A percentile compares a stretch with the other conserved stretches of the same genome.
Conservation (phyloP, 2,888 invertebrate genomes). For the Nudaria mundana region DNA sequence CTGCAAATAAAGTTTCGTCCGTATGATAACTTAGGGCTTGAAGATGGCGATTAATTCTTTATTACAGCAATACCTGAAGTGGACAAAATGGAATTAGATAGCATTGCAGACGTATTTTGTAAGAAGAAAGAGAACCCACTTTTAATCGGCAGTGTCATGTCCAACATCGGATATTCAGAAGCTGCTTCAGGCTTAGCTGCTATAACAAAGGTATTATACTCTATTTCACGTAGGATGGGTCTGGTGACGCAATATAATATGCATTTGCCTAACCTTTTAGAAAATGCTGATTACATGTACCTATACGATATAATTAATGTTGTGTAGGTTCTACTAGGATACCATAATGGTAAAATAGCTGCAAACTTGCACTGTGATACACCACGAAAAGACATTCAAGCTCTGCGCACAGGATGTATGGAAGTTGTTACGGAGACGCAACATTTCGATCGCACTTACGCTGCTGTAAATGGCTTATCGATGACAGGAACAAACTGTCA, state of each 20-base stretch:
- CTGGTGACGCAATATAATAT: too few species aligned
- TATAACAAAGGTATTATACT: slow-evolving; percentile 79
- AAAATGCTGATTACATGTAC: neutral
- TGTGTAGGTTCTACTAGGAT: slow-evolving; percentile 78
- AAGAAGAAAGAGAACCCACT: too few species aligned
- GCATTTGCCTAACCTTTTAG: too few species aligned
- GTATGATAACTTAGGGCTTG: too few species aligned
- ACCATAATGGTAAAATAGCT: slow-evolving; percentile 84
- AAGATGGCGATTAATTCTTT: too few species aligned
- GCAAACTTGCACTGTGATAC: slow-evolving; percentile 85
- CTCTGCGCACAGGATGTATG: slow-evolving; percentile 74
- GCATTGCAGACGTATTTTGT: neutral
- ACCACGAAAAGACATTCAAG: slow-evolving; percentile 75
- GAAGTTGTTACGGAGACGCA: slow-evolving; percentile 80
- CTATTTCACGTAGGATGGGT: too few species aligned
- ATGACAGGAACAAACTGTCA: slow-evolving; percentile 55
- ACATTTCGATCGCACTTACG: slow-evolving; percentile 74
- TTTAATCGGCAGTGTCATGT: too few species aligned
- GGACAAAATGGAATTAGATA: slow-evolving; percentile 1
- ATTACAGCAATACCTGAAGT: neutral
- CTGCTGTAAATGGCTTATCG: slow-evolving; percentile 54
- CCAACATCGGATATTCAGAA: too few species aligned
- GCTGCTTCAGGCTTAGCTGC: too few species aligned
- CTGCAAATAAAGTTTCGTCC: too few species aligned
- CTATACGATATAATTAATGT: neutral